A percentile compares a stretch with the other conserved stretches of the same genome.
Conservation (phyloP, 2,888 invertebrate genomes). For the Phaonia tiefii region DNA sequence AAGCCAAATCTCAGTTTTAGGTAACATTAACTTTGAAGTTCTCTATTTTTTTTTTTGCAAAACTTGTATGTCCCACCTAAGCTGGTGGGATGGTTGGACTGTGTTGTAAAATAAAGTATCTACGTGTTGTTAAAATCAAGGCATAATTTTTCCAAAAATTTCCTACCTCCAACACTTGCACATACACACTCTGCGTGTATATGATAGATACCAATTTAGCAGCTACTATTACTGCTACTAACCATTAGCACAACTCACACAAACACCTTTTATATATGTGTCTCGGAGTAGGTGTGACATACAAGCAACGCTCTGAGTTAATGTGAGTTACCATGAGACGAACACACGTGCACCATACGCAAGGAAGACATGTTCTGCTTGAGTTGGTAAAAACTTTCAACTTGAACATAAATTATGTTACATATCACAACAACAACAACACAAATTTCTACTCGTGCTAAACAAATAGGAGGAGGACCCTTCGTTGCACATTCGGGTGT, state of each 20-base stretch:
- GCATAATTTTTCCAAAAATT: conserved; percentile 44
- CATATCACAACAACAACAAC: conserved; percentile 39
- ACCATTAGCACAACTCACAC: not conserved
- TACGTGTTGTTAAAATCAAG: conserved; percentile 43
- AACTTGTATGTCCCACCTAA: conserved; percentile 10
- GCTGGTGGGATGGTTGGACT: not conserved
- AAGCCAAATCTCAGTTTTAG: conserved; percentile 26
- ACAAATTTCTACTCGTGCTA: not conserved
- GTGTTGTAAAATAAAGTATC: conserved; percentile 25
- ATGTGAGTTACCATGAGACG: conserved; percentile 1
- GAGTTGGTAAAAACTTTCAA: conserved; percentile 58
- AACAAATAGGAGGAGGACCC: too few species aligned
- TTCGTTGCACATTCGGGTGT: too few species aligned
- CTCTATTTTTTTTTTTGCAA: not conserved
- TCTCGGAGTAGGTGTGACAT: too few species aligned
- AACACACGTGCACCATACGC: conserved; percentile 7
- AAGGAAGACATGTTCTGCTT: conserved; percentile 45
- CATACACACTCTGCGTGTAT: not conserved
- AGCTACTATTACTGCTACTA: conserved; percentile 6
- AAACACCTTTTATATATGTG: not conserved
- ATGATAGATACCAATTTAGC: conserved; percentile 6
- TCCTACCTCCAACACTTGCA: conserved; percentile 15
- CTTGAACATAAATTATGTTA: conserved; percentile 62
- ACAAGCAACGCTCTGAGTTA: conserved; percentile 12
- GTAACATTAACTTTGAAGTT: conserved; percentile 9